Base-by-base conservation (phyloP, 2,797 vertebrate genomes). In the Malacoctenus gilli region DNA sequence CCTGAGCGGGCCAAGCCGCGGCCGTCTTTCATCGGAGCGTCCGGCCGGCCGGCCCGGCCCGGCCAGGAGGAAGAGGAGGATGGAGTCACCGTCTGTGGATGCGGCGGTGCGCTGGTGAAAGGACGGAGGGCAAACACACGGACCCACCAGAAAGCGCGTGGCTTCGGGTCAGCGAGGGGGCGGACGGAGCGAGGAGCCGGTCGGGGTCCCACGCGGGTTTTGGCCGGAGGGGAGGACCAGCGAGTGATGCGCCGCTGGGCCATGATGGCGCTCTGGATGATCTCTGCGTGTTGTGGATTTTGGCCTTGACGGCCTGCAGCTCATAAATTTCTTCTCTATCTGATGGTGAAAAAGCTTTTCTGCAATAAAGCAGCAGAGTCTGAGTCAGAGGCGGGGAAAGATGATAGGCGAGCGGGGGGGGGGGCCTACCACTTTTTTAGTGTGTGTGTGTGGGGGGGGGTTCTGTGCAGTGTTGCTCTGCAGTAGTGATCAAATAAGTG, bases 71-170 rank as follows among this genome's bases (percentile, higher is more conserved):
- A 59, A 25, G 47, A 60, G 52, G 16, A 28, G 50, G 37, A 75
- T 88, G 78, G 37, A 75, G 87, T 89, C 87, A 82, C 68, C 69
- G 85, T 90, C 91, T 90, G 77, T 50, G 68, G 77, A 72, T 74
- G 75, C 62, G 15, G 68, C 0, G 39, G 28, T 44, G 72, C 52
- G 72, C 10, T 13, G 79, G 80, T 82, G 87, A 89, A 65, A 82
- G 82, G 57, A 54, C 38, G 30, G 54, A 55, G 32, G 68, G 72
- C 68, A 84, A 72, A 84, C 70, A 72, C 19, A 37, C n/a, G 2
- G 44, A 52, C 69, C 60, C 55, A 72, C 77, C 67, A 9, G 72
- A 59, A 63, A 51, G 76, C 32, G 51, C 40, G 1, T 1, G 23
- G 30, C n/a, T 4, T 11, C 9, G 30, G 72, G 53, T 69, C 39